Evolutionary conservation across 2,113 vertebrate genomes (phyloP).

Genomic region (cat (Felis catus)): F.catus_Fca126_mat1.0 CM031417.1:61833501-61834000

Average conservation of each 20-base stretch:
- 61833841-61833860: background rate
- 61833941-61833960: background rate
- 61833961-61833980: background rate
- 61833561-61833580: background rate
- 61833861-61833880: background rate
- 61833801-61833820: background rate
- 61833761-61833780: too few relatives aligned
- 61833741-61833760: too few relatives aligned
- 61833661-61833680: too few relatives aligned
- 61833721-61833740: too few relatives aligned
- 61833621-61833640: constrained; percentile 7
- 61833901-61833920: background rate
- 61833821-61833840: background rate
- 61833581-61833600: constrained; percentile 5
- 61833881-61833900: background rate
- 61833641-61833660: background rate
- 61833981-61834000: background rate
- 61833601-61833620: background rate
- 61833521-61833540: background rate
- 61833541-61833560: constrained; percentile 31
- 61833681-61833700: too few relatives aligned
- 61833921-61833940: background rate
- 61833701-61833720: too few relatives aligned
- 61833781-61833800: constrained; percentile 17
- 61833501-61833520: constrained; percentile 3